Conservation (phyloP, 2,113 vertebrate species). For the Oryzias javanicus region DNA sequence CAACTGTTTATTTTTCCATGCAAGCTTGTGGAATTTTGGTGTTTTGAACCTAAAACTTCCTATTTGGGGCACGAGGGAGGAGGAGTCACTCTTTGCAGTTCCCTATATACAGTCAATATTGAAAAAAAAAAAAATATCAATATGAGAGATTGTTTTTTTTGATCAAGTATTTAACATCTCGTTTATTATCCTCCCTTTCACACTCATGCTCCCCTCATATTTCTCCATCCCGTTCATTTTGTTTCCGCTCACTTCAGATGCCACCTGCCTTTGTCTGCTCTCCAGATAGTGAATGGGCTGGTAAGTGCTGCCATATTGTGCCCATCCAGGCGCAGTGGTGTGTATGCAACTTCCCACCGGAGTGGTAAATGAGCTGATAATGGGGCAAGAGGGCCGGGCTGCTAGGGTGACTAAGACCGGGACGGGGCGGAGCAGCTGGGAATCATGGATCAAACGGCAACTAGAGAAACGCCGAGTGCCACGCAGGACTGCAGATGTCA, state of each 20-base stretch:
- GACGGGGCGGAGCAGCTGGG: constrained; percentile 59
- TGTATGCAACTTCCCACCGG: constrained; percentile 61
- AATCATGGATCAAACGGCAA: constrained; percentile 63
- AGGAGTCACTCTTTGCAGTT: no score
- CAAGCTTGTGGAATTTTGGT: no score
- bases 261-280: constrained; percentile 33
- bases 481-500: constrained; percentile 11
- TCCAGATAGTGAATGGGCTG: constrained; percentile 60
- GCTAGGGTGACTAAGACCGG: constrained; percentile 44
- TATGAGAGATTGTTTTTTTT: neutral
- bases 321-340: constrained; percentile 67
- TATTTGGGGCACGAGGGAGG: no score
- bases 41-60: no score
- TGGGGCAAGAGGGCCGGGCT: constrained; percentile 64
- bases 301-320: constrained; percentile 76
- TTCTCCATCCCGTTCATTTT: constrained; percentile 45
- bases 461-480: constrained; percentile 27
- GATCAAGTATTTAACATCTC: constrained; percentile 5
- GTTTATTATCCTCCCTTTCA: constrained; percentile 18
- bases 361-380: constrained; percentile 72
- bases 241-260: constrained; percentile 37
- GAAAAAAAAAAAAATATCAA: no score
- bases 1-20: no score
- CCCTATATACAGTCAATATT: no score
- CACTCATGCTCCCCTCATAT: constrained; percentile 17